Percentiles rank a stretch among this genome's conserved stretches.
Evolutionary conservation across 2,888 invertebrate genomes (phyloP).

Genomic region (Dryobotodes eremita): DNA sequence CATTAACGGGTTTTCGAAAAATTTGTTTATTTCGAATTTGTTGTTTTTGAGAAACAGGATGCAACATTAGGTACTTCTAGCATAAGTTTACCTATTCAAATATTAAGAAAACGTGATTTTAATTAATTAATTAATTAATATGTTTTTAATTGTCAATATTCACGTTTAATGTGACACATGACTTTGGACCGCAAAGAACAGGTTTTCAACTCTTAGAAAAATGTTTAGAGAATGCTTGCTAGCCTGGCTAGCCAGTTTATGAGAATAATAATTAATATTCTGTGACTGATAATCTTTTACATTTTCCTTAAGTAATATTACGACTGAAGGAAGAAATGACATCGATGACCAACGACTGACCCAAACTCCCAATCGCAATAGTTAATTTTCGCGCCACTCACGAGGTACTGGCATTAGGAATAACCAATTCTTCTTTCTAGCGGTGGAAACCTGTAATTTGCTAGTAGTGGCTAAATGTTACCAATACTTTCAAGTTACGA

Average conservation of each 20-base stretch:
- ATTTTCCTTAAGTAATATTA: constrained; percentile 26
- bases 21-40: not conserved
- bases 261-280: constrained; percentile 12
- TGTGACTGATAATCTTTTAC: constrained; percentile 12
- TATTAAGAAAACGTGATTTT: not conserved
- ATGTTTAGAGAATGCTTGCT: not conserved
- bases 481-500: not conserved
- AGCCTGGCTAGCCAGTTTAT: constrained; percentile 13
- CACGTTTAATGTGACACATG: not conserved
- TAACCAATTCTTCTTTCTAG: not conserved
- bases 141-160: not conserved
- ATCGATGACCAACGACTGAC: not conserved
- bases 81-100: not conserved
- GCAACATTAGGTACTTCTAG: not conserved
- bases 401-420: not conserved
- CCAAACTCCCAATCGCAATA: not conserved
- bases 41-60: not conserved
- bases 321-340: not conserved
- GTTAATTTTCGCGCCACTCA: not conserved
- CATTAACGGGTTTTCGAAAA: not conserved
- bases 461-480: not conserved
- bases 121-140: not conserved
- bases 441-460: not conserved
- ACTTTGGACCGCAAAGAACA: not conserved
- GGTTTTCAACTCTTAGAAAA: constrained; percentile 14